phyloP scores from a whole-genome alignment of 1,140 invertebrate species.

The Drosophila sproati region DNA sequence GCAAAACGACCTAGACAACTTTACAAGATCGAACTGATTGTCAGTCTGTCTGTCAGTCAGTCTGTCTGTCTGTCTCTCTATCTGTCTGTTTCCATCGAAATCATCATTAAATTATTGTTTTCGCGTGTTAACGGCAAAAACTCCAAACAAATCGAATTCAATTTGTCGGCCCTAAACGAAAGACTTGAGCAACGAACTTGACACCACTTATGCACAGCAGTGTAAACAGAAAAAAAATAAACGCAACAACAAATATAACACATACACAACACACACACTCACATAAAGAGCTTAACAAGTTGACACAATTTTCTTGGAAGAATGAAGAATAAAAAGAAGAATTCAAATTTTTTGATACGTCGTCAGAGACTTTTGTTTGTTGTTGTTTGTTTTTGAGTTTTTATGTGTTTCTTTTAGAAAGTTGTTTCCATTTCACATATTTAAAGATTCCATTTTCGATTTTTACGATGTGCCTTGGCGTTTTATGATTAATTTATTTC shows the following conservation, averaged over 20 bases:
- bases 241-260: conserved; percentile 19
- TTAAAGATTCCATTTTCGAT: conserved; percentile 79
- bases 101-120: conserved; percentile 16
- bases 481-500: conserved; percentile 74
- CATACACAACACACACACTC: conserved; percentile 28
- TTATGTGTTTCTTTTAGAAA: conserved; percentile 70
- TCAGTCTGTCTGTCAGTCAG: conserved; percentile 10
- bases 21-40: conserved; percentile 13
- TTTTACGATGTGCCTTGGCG: conserved; percentile 37
- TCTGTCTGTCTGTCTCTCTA: conserved; percentile 3
- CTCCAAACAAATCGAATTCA: conserved; percentile 13
- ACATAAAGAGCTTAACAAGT: conserved; percentile 52
- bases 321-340: conserved; percentile 81
- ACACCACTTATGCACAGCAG: conserved; percentile 18
- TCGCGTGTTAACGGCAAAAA: conserved; percentile 32
- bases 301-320: conserved; percentile 78
- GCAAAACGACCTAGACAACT: conserved; percentile 69
- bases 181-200: conserved; percentile 72
- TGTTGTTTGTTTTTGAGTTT: conserved; percentile 52
- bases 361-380: conserved; percentile 15
- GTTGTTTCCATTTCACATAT: conserved; percentile 82
- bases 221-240: conserved; percentile 25
- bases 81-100: conserved; percentile 13
- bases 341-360: conserved; percentile 77
- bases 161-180: conserved; percentile 75